Percentiles rank a stretch among this genome's conserved stretches.
Conservation (phyloP, 2,888 invertebrate species). For the Synergus itoensis region DNA sequence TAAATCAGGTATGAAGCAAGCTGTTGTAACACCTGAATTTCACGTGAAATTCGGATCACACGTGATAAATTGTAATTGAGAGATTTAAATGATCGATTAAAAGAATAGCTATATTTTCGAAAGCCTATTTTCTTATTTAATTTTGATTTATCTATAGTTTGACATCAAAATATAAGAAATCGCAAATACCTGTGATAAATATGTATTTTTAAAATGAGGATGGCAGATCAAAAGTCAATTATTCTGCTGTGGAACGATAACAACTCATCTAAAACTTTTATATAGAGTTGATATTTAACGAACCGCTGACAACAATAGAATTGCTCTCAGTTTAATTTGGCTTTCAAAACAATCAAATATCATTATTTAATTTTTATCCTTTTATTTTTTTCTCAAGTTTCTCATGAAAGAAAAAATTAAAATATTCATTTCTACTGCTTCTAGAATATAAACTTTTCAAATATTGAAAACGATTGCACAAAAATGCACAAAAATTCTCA, state of each 20-base stretch:
- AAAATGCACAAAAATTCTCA: no score
- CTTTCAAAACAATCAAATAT: background rate
- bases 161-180: background rate
- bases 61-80: no score
- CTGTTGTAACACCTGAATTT: no score
- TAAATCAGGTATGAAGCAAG: no score
- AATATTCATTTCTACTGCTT: no score
- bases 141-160: background rate
- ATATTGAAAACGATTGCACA: no score
- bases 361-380: background rate
- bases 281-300: background rate
- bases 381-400: no score
- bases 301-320: background rate
- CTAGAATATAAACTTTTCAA: no score
- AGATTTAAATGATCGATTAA: no score
- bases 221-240: constrained; percentile 1
- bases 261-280: background rate
- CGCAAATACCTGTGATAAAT: background rate
- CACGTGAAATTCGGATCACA: no score
- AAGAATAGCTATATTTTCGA: background rate
- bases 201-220: background rate
- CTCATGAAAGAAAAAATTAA: no score
- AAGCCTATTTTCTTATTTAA: background rate
- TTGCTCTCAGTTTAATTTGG: background rate
- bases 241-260: background rate